Percentiles rank a stretch among this genome's conserved stretches.
phyloP scores from a whole-genome alignment of 2,113 vertebrate genomes.

The Calyptommatus sinebrachiatus region DNA sequence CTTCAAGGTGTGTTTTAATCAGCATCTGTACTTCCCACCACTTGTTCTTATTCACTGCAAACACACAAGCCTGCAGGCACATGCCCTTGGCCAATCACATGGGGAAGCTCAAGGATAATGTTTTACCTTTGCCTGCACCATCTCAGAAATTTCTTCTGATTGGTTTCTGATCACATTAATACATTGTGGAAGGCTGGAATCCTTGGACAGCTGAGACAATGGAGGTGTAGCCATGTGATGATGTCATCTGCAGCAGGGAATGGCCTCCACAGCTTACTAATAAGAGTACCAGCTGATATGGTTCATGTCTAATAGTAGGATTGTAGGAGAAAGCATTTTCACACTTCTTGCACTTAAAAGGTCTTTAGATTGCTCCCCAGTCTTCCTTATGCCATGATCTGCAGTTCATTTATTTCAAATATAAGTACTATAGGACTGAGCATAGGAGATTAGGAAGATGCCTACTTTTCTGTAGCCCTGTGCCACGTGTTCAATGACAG shows the following conservation, averaged over 20 bases:
- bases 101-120: conserved; percentile 53
- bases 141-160: conserved; percentile 42
- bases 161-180: conserved; percentile 32
- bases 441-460: background rate
- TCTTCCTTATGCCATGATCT: conserved; percentile 27
- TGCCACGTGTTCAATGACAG: background rate
- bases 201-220: conserved; percentile 34
- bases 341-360: conserved; percentile 33
- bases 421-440: background rate
- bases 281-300: conserved; percentile 28
- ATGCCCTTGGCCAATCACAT: conserved; percentile 39
- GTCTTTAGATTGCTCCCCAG: conserved; percentile 16
- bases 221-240: conserved; percentile 25
- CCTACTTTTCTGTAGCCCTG: background rate
- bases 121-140: conserved; percentile 34
- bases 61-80: conserved; percentile 55
- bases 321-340: conserved; percentile 40
- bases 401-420: conserved; percentile 24
- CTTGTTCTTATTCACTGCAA: conserved; percentile 64
- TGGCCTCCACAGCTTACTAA: conserved; percentile 26
- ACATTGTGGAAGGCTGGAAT: conserved; percentile 3
- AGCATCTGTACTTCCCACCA: conserved; percentile 41
- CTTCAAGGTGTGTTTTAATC: background rate
- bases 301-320: conserved; percentile 27
- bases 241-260: conserved; percentile 2